Conservation (phyloP, 2,797 vertebrate species). For the Pristis pectinata region DNA sequence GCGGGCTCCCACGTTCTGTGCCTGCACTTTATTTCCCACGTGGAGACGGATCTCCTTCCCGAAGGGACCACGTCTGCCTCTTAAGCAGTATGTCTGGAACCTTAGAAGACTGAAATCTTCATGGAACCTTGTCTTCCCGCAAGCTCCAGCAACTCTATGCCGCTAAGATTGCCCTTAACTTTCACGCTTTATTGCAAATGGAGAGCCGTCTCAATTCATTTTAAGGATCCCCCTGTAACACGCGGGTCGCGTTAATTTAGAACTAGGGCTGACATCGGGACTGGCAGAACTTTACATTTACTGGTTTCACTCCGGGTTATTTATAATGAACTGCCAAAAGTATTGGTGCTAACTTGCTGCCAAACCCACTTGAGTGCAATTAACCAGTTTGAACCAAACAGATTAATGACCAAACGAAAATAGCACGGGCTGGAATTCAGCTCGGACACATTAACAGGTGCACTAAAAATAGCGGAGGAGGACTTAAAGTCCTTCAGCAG, state of each 20-base stretch:
- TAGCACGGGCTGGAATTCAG: background rate
- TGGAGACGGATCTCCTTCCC: background rate
- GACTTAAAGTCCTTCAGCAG: background rate
- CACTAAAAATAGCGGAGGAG: constrained; percentile 14
- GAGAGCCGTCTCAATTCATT: background rate
- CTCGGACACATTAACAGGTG: background rate
- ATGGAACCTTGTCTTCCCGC: background rate
- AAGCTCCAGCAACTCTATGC: background rate
- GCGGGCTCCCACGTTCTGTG: background rate
- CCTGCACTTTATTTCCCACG: too few species aligned
- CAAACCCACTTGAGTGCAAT: background rate
- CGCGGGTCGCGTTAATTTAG: background rate
- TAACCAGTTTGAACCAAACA: constrained; percentile 20
- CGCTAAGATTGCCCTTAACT: background rate
- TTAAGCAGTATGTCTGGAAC: background rate
- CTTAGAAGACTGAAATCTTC: background rate
- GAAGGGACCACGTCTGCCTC: background rate
- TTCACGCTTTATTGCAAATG: background rate
- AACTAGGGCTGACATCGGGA: too few species aligned
- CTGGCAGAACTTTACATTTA: background rate
- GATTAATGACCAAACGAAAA: constrained; percentile 23
- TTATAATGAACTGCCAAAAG: background rate
- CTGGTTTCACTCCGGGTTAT: background rate
- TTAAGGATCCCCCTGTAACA: background rate
- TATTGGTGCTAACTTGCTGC: background rate